These are phyloP conservation scores for Indri indri DNA, from an alignment of 2,113 vertebrate species.

Conservation along the genomic window DNA sequence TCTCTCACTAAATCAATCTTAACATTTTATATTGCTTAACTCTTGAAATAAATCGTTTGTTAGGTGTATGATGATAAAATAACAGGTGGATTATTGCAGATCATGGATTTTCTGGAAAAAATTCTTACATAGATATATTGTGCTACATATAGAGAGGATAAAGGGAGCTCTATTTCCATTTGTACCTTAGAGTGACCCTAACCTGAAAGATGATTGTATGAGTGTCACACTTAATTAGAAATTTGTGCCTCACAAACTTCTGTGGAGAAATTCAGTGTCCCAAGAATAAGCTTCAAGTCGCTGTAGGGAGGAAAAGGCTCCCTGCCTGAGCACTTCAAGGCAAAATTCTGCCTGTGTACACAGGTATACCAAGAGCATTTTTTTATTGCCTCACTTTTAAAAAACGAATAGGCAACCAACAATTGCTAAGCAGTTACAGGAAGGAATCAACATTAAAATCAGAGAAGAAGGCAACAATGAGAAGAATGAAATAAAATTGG, in stretches of 20 bases:
- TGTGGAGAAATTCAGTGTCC: neutral
- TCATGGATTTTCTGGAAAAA: neutral
- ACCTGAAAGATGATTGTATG: neutral
- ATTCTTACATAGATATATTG: neutral
- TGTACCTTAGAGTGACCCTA: slow-evolving; percentile 7
- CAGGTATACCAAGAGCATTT: neutral
- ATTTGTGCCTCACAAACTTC: neutral
- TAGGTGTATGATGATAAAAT: neutral
- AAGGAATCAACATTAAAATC: neutral
- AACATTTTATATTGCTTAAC: neutral
- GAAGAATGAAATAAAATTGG: neutral
- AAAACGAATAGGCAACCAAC: neutral
- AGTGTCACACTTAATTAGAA: neutral
- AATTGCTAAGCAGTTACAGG: neutral
- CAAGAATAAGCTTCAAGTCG: neutral
- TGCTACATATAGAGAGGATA: neutral
- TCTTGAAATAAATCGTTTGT: neutral
- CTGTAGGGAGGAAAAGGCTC: neutral
- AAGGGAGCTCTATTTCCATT: neutral
- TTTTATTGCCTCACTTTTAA: neutral
- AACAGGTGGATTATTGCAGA: neutral
- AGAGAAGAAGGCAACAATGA: neutral
- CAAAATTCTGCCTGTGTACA: neutral
- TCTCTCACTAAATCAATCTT: neutral
- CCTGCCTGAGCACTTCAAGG: neutral